These are phyloP conservation scores for Microvelia longipes DNA, from an alignment of 1,140 invertebrate species.

Conservation along the genomic window DNA sequence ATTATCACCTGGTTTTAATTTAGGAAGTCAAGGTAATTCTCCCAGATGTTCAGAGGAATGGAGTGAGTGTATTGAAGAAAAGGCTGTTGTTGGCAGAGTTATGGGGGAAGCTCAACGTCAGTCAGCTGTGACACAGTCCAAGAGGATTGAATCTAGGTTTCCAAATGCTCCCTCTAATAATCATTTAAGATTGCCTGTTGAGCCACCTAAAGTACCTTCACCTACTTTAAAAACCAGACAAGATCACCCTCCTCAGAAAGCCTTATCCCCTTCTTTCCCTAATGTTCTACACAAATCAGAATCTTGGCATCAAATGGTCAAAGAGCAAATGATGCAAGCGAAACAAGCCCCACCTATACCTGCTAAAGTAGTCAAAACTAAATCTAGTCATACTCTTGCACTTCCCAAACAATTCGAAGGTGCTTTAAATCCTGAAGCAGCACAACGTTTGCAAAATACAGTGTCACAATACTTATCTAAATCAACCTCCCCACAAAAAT, in stretches of 20 bases:
- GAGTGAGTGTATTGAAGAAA: slow-evolving; percentile 11
- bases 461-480: slow-evolving; percentile 60
- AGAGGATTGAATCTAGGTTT: slow-evolving; percentile 15
- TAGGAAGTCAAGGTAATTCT: neutral
- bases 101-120: slow-evolving; percentile 25
- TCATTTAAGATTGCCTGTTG: slow-evolving; percentile 13
- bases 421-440: slow-evolving; percentile 49
- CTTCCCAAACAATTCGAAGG: slow-evolving; percentile 63
- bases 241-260: neutral
- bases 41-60: neutral
- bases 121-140: slow-evolving; percentile 22
- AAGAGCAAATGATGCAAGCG: slow-evolving; percentile 26
- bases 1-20: neutral
- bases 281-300: slow-evolving; percentile 52
- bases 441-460: slow-evolving; percentile 55
- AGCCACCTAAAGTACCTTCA: slow-evolving; percentile 13
- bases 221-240: neutral
- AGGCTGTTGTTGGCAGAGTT: slow-evolving; percentile 22
- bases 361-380: slow-evolving; percentile 31
- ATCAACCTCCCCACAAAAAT: slow-evolving; percentile 9
- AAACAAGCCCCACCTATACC: slow-evolving; percentile 26
- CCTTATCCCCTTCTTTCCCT: slow-evolving; percentile 25
- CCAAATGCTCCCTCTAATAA: neutral
- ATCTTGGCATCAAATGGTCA: slow-evolving; percentile 55
- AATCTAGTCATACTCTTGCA: slow-evolving; percentile 51